These are phyloP conservation scores for Capra hircus DNA, from an alignment of 2,113 vertebrate species.

Conservation along the genomic window DNA sequence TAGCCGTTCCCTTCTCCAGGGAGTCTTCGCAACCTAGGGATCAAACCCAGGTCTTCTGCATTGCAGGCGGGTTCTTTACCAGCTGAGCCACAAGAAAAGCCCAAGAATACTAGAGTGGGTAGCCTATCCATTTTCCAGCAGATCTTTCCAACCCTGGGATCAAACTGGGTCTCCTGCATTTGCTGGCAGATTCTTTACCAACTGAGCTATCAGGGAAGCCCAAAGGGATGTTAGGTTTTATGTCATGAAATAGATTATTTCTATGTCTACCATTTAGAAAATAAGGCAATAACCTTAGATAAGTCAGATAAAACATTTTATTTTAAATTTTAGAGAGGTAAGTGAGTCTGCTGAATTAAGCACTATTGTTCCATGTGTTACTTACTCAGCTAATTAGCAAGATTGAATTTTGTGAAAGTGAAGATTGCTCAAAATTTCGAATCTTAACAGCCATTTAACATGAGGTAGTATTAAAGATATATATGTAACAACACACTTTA, in stretches of 20 bases:
- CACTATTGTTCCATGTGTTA: not conserved
- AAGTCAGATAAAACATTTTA: not conserved
- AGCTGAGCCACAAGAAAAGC: not conserved
- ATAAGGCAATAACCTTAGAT: not conserved
- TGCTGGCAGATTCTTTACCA: not conserved
- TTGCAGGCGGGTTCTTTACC: not conserved
- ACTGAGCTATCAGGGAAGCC: not conserved
- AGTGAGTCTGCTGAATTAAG: not conserved
- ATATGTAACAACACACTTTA: not conserved
- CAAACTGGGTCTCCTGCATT: rapidly evolving
- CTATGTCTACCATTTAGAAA: not conserved
- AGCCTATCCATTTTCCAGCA: not conserved
- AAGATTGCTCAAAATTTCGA: not conserved
- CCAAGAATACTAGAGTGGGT: not conserved
- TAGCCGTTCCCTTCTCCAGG: not conserved
- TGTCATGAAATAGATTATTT: not conserved
- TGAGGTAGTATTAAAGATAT: not conserved
- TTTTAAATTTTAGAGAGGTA: not conserved
- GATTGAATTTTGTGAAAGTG: not conserved
- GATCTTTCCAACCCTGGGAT: not conserved
- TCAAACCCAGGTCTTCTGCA: rapidly evolving
- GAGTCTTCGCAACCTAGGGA: not conserved
- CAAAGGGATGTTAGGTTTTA: not conserved
- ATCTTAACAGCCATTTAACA: not conserved
- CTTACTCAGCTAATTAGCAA: not conserved